Evolutionary conservation across 2,113 vertebrate genomes (phyloP).

Genomic region (Progne subis): DNA sequence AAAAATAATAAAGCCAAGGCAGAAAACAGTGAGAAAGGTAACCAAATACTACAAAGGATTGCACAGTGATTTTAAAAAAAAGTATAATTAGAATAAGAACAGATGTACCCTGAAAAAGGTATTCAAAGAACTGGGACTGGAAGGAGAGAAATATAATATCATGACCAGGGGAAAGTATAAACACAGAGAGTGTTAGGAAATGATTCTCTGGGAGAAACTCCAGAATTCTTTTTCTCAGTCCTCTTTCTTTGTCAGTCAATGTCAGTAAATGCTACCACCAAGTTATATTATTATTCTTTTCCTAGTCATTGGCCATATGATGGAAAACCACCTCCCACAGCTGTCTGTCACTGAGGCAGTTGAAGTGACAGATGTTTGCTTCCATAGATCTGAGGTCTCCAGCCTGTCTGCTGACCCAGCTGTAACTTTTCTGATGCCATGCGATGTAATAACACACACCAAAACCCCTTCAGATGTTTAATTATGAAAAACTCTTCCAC

Average conservation of each 20-base stretch:
- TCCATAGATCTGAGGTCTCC: not conserved
- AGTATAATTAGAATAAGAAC: not conserved
- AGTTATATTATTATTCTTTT: not conserved
- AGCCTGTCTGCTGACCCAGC: not conserved
- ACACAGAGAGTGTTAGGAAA: not conserved
- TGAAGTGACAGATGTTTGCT: not conserved
- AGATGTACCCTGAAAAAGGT: not conserved
- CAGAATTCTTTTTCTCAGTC: not conserved
- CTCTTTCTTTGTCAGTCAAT: not conserved
- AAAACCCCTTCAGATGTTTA: not conserved
- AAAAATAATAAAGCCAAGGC: not conserved
- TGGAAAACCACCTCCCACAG: not conserved
- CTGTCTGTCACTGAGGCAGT: not conserved
- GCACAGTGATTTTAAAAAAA: not conserved
- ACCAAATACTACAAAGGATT: not conserved
- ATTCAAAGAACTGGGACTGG: not conserved
- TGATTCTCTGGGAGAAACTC: accelerated
- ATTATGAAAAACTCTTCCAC: not conserved
- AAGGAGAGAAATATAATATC: not conserved
- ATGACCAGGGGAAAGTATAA: not conserved
- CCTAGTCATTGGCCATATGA: not conserved
- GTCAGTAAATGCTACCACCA: not conserved
- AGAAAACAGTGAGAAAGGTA: not conserved
- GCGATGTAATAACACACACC: not conserved
- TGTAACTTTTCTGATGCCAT: not conserved